Base-by-base conservation (phyloP, 2,113 vertebrate genomes). In the Osmerus mordax region DNA sequence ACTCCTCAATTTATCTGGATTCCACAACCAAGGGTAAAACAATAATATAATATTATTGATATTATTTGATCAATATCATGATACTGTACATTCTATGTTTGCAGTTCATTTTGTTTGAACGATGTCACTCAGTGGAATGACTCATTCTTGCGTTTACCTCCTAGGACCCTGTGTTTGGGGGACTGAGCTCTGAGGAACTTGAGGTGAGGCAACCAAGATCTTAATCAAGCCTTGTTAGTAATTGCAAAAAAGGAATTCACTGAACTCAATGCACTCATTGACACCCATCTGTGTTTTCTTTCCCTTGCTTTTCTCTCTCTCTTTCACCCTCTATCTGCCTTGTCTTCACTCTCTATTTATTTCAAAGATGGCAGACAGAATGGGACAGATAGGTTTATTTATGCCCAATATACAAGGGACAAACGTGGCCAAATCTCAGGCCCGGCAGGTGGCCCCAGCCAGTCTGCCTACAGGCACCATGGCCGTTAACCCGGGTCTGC, bases 131-230 rank as follows among this genome's bases (percentile, higher is more conserved):
- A 74, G 21, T 75, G 18, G 51, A 7, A 13, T 54, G 18, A 75
- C 28, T 75, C 21, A 61, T 70, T 21, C 54, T 72, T 79, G 21
- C 69, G 66, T 66, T 70, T 12, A 47, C 41, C 7, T 9, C 7
- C 16, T 59, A 89, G 89, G 81, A 56, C 63, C 60, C 79, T 32
- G 47, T 67, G 16, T 77, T 87, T 78, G 85, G 83, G 69, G 81
- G 80, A 71, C 75, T 88, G 1, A 90, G 87, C 79, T 91, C 81
- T 5, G 89, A 92, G 72, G 89, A 91, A 74, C 82, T 91, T 4
- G 56, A 87, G 87, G 88, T 91, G 84, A 79, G 18, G 63, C 47
- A 73, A 71, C 73, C 67, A 83, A 81, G 67, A 82, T 79, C 72
- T 74, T 41, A 75, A 70, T 85, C 51, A 63, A 28, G 29, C 59